phyloP scores from a whole-genome alignment of 2,797 vertebrate genomes.

The Taenioides sp. region DNA sequence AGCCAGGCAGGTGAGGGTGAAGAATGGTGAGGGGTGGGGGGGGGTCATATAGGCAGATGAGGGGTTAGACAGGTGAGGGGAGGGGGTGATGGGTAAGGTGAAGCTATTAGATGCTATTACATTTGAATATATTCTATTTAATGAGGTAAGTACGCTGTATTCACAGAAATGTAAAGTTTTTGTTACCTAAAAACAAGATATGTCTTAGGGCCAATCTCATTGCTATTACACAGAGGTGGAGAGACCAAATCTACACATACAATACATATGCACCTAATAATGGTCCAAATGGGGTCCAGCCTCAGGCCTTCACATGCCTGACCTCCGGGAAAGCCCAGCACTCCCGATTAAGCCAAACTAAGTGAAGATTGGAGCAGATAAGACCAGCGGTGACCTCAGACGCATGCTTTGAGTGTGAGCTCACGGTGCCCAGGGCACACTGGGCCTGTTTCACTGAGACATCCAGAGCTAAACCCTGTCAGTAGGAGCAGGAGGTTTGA shows the following conservation, averaged over 20 bases:
- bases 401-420: neutral
- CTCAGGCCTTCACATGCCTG: conserved; percentile 1
- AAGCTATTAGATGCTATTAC: too few species aligned
- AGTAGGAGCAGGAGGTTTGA: too few species aligned
- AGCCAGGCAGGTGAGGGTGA: too few species aligned
- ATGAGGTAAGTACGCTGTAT: neutral
- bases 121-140: too few species aligned
- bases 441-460: too few species aligned
- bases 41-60: too few species aligned
- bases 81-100: too few species aligned
- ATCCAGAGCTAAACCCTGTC: too few species aligned
- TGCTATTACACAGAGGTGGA: neutral
- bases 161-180: neutral
- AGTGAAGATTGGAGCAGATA: neutral
- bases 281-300: neutral
- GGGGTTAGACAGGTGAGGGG: too few species aligned
- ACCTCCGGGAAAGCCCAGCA: neutral
- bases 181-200: too few species aligned
- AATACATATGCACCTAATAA: neutral
- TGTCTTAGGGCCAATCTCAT: neutral
- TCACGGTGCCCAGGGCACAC: neutral
- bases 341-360: neutral
- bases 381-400: neutral
- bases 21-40: too few species aligned
- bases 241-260: neutral